Evolutionary conservation across 2,113 vertebrate species (phyloP), one percentile per base, ranked within the genome.

Genomic region (Todiramphus saurophagus): DNA sequence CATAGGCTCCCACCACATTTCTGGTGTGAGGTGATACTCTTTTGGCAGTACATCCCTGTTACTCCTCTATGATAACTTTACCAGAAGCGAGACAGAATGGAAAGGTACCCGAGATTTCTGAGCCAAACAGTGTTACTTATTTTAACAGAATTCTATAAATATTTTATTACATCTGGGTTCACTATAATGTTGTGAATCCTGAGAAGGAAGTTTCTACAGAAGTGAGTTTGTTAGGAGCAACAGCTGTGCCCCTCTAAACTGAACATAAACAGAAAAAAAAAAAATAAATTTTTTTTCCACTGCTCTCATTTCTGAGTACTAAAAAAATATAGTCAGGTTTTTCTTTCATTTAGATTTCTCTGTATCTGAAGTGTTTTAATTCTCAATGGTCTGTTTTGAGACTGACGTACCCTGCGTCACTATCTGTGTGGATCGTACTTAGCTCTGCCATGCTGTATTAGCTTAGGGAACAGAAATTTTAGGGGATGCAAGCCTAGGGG

Each of bases 81-180:
- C 72, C 81, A 94, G 79, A 90, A 86, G 21, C 50, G 39, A 86
- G 90, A 31, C 28, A 69, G 58, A 94, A 63, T 16, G 8, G 79
- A 93, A 64, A 88, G 46, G 58, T 76, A 91, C 53, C 44, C 68
- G 69, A 83, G 20, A 81, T 86, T 92, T 92, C 74, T 89, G 43
- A 86, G 64, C 7, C 93, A 87, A 78, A 64, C 8, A 64, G 58
- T 76, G n/a, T 13, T 82, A 35, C 53, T 86, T 79, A 82, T 80
- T 94, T 92, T 80, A 83, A 68, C 43, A 66, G 50, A 62, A 51
- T 67, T 75, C 56, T 69, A 72, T 51, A 94, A 90, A 95, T 88
- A 83, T 59, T 87, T 80, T 86, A 63, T 94, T 78, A 83, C 81
- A 88, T 79, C 50, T 89, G 75, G 3, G 8, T 63, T 88, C 59